Conservation (phyloP, 2,797 vertebrate genomes). For the Nyctibius grandis region DNA sequence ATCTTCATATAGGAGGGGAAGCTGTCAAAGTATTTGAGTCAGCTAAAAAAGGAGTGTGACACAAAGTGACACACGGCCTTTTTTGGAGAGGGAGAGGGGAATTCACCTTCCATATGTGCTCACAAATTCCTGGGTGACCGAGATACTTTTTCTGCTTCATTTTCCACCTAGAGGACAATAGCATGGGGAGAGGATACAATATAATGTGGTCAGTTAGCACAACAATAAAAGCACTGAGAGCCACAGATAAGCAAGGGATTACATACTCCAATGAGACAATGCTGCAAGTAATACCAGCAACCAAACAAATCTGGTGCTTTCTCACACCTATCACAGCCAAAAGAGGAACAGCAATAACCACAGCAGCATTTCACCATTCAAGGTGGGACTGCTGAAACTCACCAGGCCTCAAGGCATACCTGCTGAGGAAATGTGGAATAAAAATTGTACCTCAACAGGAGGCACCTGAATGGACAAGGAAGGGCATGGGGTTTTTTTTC, state of each 20-base stretch:
- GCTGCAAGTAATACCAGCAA: background rate
- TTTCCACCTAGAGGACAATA: background rate
- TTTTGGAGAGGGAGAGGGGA: background rate
- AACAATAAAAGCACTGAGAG: background rate
- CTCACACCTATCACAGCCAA: background rate
- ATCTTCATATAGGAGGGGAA: background rate
- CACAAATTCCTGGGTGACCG: background rate
- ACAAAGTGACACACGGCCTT: background rate
- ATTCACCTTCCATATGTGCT: background rate
- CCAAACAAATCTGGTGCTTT: background rate
- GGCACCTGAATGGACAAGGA: background rate
- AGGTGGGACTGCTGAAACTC: background rate
- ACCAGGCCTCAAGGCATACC: background rate
- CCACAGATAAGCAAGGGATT: background rate
- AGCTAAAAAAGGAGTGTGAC: background rate
- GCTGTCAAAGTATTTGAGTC: background rate
- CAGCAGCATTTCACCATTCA: background rate
- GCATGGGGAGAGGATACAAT: rapidly evolving
- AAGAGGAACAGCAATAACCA: background rate
- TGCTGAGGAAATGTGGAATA: background rate
- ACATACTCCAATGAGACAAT: background rate
- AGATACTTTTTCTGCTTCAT: background rate
- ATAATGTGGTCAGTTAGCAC: background rate
- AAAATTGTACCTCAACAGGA: background rate
- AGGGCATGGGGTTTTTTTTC: rapidly evolving